Evolutionary conservation across 2,797 vertebrate species (phyloP).

Genomic region (Chelonia mydas): DNA sequence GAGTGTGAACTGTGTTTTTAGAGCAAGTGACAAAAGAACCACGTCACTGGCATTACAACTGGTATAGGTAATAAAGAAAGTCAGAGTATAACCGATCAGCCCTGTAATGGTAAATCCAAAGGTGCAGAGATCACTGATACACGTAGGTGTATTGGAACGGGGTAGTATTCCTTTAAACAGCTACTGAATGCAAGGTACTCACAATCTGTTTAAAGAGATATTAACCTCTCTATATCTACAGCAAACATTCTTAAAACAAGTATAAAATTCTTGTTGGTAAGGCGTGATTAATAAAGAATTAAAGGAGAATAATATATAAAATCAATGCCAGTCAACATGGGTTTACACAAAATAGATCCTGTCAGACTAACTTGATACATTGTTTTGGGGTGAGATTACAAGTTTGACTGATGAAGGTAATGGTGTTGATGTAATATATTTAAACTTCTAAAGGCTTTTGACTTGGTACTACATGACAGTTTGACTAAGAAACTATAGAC

Average conservation of each 20-base stretch:
- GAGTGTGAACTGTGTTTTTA: constrained; percentile 11
- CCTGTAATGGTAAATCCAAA: neutral
- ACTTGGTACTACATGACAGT: too few species aligned
- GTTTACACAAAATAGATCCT: too few species aligned
- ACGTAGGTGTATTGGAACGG: neutral
- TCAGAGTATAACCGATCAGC: neutral
- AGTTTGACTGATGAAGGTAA: too few species aligned
- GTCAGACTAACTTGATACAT: too few species aligned
- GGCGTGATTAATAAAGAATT: neutral
- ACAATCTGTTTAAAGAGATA: neutral
- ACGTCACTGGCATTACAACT: neutral
- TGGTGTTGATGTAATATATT: too few species aligned
- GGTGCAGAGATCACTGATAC: neutral
- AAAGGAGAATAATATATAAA: neutral
- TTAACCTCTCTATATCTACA: neutral
- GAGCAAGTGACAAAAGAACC: neutral
- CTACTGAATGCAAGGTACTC: neutral
- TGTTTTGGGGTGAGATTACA: too few species aligned
- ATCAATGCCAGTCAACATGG: too few species aligned
- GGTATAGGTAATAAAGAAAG: neutral
- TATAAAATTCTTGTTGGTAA: neutral
- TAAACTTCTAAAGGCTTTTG: too few species aligned
- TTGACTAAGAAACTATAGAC: too few species aligned
- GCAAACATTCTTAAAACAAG: neutral
- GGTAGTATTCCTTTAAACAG: fast-evolving